Evolutionary conservation across 2,113 vertebrate species (phyloP).

Genomic region (Rostratula benghalensis): DNA sequence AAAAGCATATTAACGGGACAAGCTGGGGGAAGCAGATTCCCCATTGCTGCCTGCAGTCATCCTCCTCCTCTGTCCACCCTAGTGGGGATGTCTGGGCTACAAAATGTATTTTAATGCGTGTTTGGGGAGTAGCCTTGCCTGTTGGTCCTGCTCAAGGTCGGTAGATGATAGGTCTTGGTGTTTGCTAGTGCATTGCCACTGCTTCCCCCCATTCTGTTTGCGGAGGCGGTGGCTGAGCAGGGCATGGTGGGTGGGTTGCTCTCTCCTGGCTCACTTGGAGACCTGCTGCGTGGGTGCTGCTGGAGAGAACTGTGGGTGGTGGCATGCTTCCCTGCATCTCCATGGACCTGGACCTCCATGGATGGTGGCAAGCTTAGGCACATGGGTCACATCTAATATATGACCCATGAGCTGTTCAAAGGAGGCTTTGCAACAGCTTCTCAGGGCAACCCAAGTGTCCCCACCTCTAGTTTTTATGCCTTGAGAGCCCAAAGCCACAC

Average conservation of each 20-base stretch:
- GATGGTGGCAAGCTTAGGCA: background rate
- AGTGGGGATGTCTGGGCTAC: background rate
- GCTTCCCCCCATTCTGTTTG: background rate
- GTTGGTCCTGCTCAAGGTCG: background rate
- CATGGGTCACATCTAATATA: rapidly evolving
- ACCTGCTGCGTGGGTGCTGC: rapidly evolving
- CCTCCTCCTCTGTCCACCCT: background rate
- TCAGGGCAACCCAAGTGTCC: background rate
- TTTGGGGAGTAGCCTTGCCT: background rate
- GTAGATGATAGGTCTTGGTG: rapidly evolving
- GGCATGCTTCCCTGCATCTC: background rate
- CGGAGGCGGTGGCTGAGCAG: background rate
- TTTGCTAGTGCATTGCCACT: background rate
- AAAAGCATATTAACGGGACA: background rate
- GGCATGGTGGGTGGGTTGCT: rapidly evolving
- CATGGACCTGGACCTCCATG: rapidly evolving
- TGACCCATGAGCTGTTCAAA: background rate
- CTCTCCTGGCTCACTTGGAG: background rate
- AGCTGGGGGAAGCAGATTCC: background rate
- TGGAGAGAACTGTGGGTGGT: rapidly evolving
- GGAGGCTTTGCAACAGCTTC: background rate
- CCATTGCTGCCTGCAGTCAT: background rate
- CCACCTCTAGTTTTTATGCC: background rate
- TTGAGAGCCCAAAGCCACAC: background rate
- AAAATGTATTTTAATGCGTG: background rate